Evolutionary conservation across 2,888 invertebrate species (phyloP).

Genomic region (Nomada flava): DNA sequence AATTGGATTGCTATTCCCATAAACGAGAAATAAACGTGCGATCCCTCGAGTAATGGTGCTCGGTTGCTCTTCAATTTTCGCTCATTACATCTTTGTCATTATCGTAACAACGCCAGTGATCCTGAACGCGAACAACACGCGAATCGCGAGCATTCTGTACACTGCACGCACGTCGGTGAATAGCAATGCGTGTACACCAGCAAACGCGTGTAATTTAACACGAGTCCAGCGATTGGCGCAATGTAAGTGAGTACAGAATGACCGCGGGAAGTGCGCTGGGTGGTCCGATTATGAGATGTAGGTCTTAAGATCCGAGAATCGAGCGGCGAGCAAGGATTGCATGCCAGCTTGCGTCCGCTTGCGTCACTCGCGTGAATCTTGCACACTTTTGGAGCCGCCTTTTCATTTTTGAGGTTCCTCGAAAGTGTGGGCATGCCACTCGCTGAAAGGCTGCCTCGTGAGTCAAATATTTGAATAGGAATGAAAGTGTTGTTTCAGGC

Average conservation of each 20-base stretch:
- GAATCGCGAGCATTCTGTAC: not conserved
- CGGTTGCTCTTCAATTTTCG: constrained; percentile 30
- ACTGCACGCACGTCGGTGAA: not conserved
- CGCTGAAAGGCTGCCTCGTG: not conserved
- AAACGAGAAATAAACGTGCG: not conserved
- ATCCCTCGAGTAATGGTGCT: no score
- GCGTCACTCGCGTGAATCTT: constrained; percentile 23
- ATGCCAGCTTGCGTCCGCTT: constrained; percentile 10
- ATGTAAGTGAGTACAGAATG: constrained; percentile 62
- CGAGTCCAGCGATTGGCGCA: constrained; percentile 70
- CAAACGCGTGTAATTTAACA: constrained; percentile 61
- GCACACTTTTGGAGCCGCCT: not conserved
- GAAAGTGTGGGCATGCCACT: no score
- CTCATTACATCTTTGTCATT: constrained; percentile 34
- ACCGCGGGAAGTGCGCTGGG: constrained; percentile 70
- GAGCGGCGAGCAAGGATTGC: constrained; percentile 39
- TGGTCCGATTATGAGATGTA: constrained; percentile 68
- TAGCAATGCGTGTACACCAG: not conserved
- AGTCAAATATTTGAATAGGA: not conserved
- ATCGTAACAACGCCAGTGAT: constrained; percentile 23
- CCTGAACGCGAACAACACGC: constrained; percentile 3
- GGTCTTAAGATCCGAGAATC: constrained; percentile 57
- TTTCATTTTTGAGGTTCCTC: constrained; percentile 14
- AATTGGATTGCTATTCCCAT: constrained; percentile 1
- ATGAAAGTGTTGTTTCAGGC: not conserved